Evolutionary conservation across 2,113 vertebrate genomes (phyloP), one percentile per base, ranked within the genome.

Genomic region (Siphamia tubifer): DNA sequence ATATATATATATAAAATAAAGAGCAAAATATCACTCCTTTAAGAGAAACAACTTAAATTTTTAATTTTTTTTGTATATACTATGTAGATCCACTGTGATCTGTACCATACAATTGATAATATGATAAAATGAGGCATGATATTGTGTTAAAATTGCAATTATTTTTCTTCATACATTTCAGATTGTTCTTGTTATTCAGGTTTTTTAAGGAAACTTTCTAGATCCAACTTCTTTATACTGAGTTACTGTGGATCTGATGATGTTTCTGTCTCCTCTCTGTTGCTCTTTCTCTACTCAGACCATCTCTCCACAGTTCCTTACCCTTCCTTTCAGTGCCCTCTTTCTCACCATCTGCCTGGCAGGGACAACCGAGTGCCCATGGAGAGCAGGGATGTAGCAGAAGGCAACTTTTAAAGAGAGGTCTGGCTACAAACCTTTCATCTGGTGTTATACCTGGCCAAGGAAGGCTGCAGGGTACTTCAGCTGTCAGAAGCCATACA

Each of bases 401-500:
- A 85, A 76, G 78, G 68, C 67, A 12, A 75, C 63, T 81, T 81
- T 82, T 61, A 85, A 79, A 51, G 42, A 45, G 39, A 76, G 27
- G 31, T 76, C 67, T 51, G 65, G 60, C 57, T 74, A 70, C 42
- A 78, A 32, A 77, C 60, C 78, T 89, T 87, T 87, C 69, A 84
- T 90, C 67, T 79, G 9, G 11, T 55, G 40, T 53, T 53, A 15
- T 57, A 85, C 76, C 72, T 82, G 82, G 81, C 66, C 82, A 56
- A 67, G 61, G 31, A 70, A 61, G 54, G 53, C 72, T 74, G 64
- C 69, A 36, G 62, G 69, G 67, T 70, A 27, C 48, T 56, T 45
- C 13, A 5, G 47, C 47, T 76, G 78, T 74, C 75, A 78, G 71
- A 68, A 49, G 68, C 58, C 39, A 64, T 35, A 34, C 24, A 19